These are phyloP conservation scores for Fregetta grallaria DNA, from an alignment of 2,113 vertebrate genomes.

Conservation along the genomic window DNA sequence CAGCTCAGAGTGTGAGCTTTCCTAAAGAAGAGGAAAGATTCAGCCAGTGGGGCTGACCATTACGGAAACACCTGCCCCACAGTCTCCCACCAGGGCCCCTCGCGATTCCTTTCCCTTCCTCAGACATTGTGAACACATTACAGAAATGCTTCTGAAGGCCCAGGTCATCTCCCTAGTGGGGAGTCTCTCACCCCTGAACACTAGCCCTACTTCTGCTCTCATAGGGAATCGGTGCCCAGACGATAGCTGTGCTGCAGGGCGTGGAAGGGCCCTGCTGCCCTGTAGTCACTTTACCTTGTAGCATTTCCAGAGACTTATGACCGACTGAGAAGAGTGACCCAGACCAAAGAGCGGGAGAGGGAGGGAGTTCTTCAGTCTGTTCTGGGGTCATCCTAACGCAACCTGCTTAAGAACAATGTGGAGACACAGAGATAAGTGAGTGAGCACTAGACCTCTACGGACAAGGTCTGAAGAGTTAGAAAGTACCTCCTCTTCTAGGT, in stretches of 20 bases:
- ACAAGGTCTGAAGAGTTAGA: not conserved
- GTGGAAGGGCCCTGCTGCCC: not conserved
- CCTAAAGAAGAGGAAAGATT: constrained; percentile 18
- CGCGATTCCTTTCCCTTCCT: not conserved
- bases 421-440: not conserved
- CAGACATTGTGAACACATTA: constrained; percentile 36
- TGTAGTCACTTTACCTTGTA: constrained; percentile 18
- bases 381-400: not conserved
- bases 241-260: not conserved
- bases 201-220: not conserved
- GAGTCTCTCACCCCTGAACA: not conserved
- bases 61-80: not conserved
- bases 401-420: not conserved
- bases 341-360: not conserved
- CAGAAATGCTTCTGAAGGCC: constrained; percentile 26
- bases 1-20: not conserved
- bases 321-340: not conserved
- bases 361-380: not conserved
- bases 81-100: not conserved
- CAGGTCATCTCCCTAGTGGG: not conserved
- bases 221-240: not conserved
- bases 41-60: not conserved
- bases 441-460: not conserved
- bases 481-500: not conserved
- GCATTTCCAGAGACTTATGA: not conserved